Conservation (phyloP, 2,113 vertebrate species). For the Seriola rivoliana region DNA sequence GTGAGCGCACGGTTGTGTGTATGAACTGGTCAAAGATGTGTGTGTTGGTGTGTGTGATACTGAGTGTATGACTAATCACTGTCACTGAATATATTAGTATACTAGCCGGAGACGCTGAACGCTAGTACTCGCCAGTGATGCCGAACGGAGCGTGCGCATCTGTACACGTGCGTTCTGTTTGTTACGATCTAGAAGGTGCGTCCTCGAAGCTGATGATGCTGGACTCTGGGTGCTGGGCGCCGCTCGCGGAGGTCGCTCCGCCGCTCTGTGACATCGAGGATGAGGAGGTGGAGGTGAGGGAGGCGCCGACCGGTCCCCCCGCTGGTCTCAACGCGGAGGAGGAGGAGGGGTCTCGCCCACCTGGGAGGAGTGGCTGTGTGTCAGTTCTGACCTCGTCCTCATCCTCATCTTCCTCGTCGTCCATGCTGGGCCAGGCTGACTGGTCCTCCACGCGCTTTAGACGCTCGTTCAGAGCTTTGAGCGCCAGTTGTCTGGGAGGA, state of each 20-base stretch:
- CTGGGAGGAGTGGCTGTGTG: conserved; percentile 80
- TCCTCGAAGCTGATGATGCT: conserved; percentile 96
- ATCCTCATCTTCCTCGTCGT: conserved; percentile 93
- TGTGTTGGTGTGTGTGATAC: conserved; percentile 34
- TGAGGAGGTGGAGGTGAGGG: conserved; percentile 64
- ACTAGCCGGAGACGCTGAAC: conserved; percentile 55
- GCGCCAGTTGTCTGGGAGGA: conserved; percentile 91
- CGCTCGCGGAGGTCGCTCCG: conserved; percentile 61
- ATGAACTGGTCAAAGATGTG: conserved; percentile 43
- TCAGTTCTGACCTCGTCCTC: conserved; percentile 89
- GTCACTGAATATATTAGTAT: conserved; percentile 48
- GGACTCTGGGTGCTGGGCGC: conserved; percentile 86
- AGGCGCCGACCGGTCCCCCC: conserved; percentile 62
- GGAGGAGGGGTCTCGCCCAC: conserved; percentile 67
- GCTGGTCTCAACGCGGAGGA: conserved; percentile 62
- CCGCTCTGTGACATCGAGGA: conserved; percentile 57
- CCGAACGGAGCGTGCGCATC: conserved; percentile 41
- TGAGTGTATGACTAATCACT: conserved; percentile 46
- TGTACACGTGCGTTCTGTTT: conserved; percentile 32
- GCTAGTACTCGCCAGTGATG: conserved; percentile 56
- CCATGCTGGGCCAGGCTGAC: conserved; percentile 97
- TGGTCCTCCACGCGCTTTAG: conserved; percentile 97
- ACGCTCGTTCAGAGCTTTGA: conserved; percentile 97
- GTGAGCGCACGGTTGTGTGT: conserved; percentile 31
- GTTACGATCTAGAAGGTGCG: conserved; percentile 89